These are phyloP conservation scores for Menidia menidia DNA, from an alignment of 2,797 vertebrate species.

Conservation along the genomic window DNA sequence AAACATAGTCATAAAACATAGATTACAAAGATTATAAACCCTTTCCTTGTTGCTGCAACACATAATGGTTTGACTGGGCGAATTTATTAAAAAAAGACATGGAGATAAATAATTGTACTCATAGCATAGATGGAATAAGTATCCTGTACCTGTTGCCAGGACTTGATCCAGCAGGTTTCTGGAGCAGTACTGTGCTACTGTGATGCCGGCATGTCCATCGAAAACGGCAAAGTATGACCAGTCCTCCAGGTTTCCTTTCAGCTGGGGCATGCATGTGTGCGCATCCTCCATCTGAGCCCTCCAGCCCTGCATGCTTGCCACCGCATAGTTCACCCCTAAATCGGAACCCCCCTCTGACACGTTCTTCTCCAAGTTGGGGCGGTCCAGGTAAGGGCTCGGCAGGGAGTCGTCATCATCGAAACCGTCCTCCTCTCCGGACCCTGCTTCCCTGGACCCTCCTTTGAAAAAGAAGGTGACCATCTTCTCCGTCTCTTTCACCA, in stretches of 20 bases:
- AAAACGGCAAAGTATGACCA: constrained; percentile 87
- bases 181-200: constrained; percentile 85
- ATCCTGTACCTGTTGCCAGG: constrained; percentile 78
- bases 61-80: neutral
- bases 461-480: constrained; percentile 86
- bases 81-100: neutral
- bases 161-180: constrained; percentile 82
- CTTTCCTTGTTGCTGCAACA: neutral
- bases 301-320: constrained; percentile 88
- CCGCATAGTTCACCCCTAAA: constrained; percentile 74
- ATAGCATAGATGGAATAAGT: no score
- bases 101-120: no score
- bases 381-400: constrained; percentile 78
- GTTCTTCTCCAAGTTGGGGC: constrained; percentile 79
- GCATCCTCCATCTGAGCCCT: constrained; percentile 87
- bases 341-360: constrained; percentile 74
- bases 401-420: constrained; percentile 59
- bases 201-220: constrained; percentile 85
- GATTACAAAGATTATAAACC: neutral
- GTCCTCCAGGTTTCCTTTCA: constrained; percentile 70
- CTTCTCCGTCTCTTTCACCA: constrained; percentile 83
- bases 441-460: constrained; percentile 62
- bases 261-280: constrained; percentile 79
- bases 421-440: constrained; percentile 39
- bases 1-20: neutral